Evolutionary conservation across 1,140 invertebrate species (phyloP).

Genomic region (Paraescarpia echinospica): DNA sequence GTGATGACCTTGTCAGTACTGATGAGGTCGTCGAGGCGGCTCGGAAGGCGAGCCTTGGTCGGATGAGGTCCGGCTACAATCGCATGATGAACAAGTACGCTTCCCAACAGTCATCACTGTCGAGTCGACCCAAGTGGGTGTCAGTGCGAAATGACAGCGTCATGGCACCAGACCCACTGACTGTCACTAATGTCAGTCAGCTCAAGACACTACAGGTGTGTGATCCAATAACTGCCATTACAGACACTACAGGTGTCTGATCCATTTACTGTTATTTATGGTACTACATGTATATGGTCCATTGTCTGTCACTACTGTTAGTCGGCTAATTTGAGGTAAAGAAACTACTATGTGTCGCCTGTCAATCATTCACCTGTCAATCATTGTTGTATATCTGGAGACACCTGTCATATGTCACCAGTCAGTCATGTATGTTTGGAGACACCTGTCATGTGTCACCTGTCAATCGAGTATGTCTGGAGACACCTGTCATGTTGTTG

Average conservation of each 20-base stretch:
- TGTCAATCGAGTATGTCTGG: too few species aligned
- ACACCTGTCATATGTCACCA: too few species aligned
- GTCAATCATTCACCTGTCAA: too few species aligned
- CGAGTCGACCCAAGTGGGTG: conserved; percentile 16
- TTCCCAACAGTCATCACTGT: neutral
- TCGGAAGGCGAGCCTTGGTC: neutral
- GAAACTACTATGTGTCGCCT: too few species aligned
- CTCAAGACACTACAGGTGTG: neutral
- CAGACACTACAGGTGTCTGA: neutral
- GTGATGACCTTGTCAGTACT: neutral
- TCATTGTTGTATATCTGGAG: too few species aligned
- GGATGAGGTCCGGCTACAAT: neutral
- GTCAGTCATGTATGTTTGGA: too few species aligned
- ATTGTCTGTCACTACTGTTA: too few species aligned
- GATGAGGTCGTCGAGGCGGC: neutral
- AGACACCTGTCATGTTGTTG: too few species aligned
- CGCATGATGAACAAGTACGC: conserved; percentile 14
- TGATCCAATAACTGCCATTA: neutral
- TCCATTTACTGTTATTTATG: neutral
- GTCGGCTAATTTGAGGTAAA: too few species aligned
- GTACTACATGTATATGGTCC: too few species aligned
- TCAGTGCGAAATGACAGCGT: neutral
- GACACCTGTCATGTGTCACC: too few species aligned
- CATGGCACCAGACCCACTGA: neutral
- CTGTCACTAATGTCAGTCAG: conserved; percentile 17